phyloP scores from a whole-genome alignment of 2,113 vertebrate species.

The Piaya cayana region DNA sequence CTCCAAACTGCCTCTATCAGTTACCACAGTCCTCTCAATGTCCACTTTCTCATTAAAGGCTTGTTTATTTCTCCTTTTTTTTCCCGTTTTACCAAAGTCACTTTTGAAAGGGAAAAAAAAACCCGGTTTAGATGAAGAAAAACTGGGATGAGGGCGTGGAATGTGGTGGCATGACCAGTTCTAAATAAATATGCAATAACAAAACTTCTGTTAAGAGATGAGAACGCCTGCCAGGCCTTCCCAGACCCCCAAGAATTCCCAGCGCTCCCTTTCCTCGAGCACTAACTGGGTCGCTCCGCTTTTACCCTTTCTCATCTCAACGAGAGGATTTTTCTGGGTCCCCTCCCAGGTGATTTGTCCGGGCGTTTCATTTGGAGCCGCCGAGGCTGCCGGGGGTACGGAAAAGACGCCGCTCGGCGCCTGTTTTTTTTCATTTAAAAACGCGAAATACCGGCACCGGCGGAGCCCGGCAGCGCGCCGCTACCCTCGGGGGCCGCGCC shows the following conservation, averaged over 20 bases:
- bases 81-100: neutral
- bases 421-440: neutral
- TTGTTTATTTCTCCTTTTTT: neutral
- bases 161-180: rapidly evolving
- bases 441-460: rapidly evolving
- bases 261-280: rapidly evolving
- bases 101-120: neutral
- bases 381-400: too few species aligned
- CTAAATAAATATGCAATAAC: neutral
- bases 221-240: neutral
- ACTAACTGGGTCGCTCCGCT: neutral
- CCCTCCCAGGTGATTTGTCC: neutral
- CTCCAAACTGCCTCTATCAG: neutral
- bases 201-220: neutral
- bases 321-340: neutral
- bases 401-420: neutral
- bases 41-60: neutral
- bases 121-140: neutral
- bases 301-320: neutral
- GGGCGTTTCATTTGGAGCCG: neutral
- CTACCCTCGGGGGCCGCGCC: rapidly evolving
- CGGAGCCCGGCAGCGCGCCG: rapidly evolving
- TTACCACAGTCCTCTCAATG: neutral
- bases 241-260: neutral
- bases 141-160: neutral